phyloP scores from a whole-genome alignment of 2,113 vertebrate genomes.

The Tragulus kanchil region DNA sequence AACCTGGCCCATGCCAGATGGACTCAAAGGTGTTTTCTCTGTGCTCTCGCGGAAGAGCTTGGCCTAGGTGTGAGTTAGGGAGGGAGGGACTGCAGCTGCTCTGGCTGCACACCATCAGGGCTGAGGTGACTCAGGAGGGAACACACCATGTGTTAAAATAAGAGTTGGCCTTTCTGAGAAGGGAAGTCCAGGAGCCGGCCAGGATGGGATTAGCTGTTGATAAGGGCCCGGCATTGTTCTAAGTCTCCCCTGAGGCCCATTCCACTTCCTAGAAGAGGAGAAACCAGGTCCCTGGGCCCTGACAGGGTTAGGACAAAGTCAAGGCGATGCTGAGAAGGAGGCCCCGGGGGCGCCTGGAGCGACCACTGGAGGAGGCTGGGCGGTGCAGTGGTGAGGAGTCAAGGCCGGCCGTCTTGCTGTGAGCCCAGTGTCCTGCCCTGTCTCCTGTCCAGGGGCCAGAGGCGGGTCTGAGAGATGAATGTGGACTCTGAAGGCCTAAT shows the following conservation, averaged over 20 bases:
- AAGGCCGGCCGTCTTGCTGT: neutral
- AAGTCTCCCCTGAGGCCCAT: conserved; percentile 65
- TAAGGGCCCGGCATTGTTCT: conserved; percentile 78
- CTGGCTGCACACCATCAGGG: conserved; percentile 47
- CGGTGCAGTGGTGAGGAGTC: accelerated
- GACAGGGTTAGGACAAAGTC: neutral
- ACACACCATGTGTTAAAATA: conserved; percentile 75
- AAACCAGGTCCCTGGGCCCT: conserved; percentile 48
- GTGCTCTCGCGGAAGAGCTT: neutral
- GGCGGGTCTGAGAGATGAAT: neutral
- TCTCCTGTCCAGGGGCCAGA: neutral
- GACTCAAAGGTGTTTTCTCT: conserved; percentile 63
- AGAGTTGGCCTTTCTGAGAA: conserved; percentile 79
- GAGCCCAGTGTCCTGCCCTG: neutral
- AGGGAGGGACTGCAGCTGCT: conserved; percentile 35
- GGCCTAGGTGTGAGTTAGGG: conserved; percentile 39
- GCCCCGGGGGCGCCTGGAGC: neutral
- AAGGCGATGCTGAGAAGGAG: neutral
- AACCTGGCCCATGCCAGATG: conserved; percentile 62
- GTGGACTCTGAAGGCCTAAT: neutral
- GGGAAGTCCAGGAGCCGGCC: conserved; percentile 78
- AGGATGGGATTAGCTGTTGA: conserved; percentile 74
- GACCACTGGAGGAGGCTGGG: neutral
- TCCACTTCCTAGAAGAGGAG: conserved; percentile 71
- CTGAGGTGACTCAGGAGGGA: conserved; percentile 75